Evolutionary conservation across 2,888 invertebrate species (phyloP).

Genomic region (Philopedon plagiatum): DNA sequence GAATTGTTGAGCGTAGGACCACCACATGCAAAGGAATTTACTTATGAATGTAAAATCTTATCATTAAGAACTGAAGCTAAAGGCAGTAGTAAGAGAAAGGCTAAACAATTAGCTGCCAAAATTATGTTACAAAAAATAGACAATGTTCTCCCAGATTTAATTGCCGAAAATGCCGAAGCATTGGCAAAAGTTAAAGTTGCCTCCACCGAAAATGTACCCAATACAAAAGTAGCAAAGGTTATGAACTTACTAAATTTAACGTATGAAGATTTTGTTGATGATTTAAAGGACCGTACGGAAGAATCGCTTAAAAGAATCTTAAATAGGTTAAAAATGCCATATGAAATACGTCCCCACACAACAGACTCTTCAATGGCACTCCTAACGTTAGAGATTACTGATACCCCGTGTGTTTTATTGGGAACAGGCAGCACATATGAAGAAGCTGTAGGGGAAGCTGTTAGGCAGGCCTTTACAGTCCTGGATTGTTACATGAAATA

Average conservation of each 20-base stretch:
- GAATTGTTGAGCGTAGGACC: conserved; percentile 77
- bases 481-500: conserved; percentile 52
- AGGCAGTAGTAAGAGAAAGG: conserved; percentile 76
- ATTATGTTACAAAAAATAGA: conserved; percentile 64
- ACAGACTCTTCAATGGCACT: conserved; percentile 53
- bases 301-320: conserved; percentile 55
- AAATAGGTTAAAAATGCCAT: conserved; percentile 55
- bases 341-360: conserved; percentile 55
- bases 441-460: conserved; percentile 46
- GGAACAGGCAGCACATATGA: conserved; percentile 46
- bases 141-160: conserved; percentile 56
- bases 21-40: conserved; percentile 76
- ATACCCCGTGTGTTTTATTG: conserved; percentile 58
- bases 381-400: conserved; percentile 56
- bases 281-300: conserved; percentile 54
- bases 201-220: conserved; percentile 50
- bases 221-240: conserved; percentile 55
- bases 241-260: conserved; percentile 57
- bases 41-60: conserved; percentile 72
- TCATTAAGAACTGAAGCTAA: conserved; percentile 71
- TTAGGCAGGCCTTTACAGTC: conserved; percentile 51
- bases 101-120: conserved; percentile 75
- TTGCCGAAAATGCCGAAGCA: conserved; percentile 26
- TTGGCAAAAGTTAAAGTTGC: conserved; percentile 54
- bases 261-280: conserved; percentile 54